These are phyloP conservation scores for Oryzias melastigma DNA, from an alignment of 2,113 vertebrate species.

Conservation along the genomic window DNA sequence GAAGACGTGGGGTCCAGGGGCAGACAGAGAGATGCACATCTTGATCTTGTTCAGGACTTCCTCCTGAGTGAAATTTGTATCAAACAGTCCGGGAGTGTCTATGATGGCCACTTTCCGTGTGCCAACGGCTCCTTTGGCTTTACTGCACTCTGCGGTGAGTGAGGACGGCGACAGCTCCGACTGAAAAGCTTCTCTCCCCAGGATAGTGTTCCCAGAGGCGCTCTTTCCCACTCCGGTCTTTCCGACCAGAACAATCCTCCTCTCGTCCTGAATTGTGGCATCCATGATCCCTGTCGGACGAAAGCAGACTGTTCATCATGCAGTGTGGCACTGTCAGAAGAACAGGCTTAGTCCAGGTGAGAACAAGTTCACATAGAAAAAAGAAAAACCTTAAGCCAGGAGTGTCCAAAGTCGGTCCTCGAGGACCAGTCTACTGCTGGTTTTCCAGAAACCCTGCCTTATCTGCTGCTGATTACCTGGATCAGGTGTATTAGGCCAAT, in stretches of 20 bases:
- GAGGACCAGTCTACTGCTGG: too few species aligned
- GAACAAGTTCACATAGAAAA: too few species aligned
- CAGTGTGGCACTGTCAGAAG: neutral
- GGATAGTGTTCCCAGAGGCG: conserved; percentile 59
- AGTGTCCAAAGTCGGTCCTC: too few species aligned
- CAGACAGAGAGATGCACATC: conserved; percentile 42
- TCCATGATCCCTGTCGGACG: conserved; percentile 33
- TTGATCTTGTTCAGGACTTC: conserved; percentile 41
- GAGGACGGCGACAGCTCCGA: neutral
- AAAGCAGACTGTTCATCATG: conserved; percentile 25
- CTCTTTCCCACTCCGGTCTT: conserved; percentile 67
- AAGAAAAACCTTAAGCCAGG: too few species aligned
- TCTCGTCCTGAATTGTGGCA: conserved; percentile 8
- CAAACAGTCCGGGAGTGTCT: conserved; percentile 73
- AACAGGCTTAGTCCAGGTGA: neutral
- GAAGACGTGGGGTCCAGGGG: conserved; percentile 64
- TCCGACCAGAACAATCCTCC: conserved; percentile 57
- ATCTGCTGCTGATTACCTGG: too few species aligned
- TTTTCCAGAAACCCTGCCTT: too few species aligned
- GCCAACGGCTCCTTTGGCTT: neutral
- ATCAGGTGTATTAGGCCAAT: too few species aligned
- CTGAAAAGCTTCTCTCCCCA: conserved; percentile 51
- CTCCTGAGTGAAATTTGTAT: conserved; percentile 24
- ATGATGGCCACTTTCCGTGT: conserved; percentile 40
- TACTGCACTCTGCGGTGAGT: conserved; percentile 30